Percentiles rank a stretch among this genome's conserved stretches.
These are phyloP conservation scores for Lissocephala sabroskyi DNA, from an alignment of 2,888 invertebrate species.

Conservation along the genomic window DNA sequence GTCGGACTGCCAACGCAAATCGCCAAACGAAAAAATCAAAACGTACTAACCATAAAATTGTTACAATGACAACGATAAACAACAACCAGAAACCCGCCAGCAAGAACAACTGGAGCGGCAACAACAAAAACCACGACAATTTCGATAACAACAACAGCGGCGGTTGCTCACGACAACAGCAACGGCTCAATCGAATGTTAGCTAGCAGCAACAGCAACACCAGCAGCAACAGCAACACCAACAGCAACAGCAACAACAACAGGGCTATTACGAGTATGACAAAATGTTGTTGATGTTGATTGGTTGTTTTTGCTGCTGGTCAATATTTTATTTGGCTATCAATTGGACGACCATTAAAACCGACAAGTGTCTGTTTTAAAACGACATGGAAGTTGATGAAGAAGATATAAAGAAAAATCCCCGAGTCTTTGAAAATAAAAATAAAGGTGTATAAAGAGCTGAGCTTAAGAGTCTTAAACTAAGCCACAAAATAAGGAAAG, in stretches of 20 bases:
- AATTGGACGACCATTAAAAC: too few relatives aligned
- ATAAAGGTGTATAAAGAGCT: too few relatives aligned
- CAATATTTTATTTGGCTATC: too few relatives aligned
- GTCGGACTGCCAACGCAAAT: constrained; percentile 12
- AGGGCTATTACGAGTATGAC: constrained; percentile 16
- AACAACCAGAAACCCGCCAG: constrained; percentile 14
- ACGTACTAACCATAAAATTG: constrained; percentile 53
- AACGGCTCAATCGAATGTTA: constrained; percentile 24
- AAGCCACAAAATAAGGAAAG: too few relatives aligned
- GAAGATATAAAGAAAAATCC: too few relatives aligned
- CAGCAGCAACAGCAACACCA: constrained; percentile 4
- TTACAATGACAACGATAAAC: constrained; percentile 36
- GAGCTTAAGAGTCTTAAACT: too few relatives aligned
- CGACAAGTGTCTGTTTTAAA: too few relatives aligned
- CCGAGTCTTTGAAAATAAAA: too few relatives aligned
- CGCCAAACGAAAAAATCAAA: constrained; percentile 26
- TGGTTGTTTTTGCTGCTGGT: too few relatives aligned
- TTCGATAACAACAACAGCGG: constrained; percentile 6
- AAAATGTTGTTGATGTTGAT: too few relatives aligned
- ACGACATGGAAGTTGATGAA: too few relatives aligned
- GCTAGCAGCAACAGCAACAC: too few relatives aligned
- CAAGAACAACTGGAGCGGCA: constrained; percentile 15
- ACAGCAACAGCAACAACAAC: constrained; percentile 3
- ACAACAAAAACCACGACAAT: constrained; percentile 16
- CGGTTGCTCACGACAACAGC: background rate